Evolutionary conservation across 53 echinoderm and acorn worm genomes (phyloP), one percentile per base, ranked within the genome.

Genomic region (Actinopyga echinites): DNA sequence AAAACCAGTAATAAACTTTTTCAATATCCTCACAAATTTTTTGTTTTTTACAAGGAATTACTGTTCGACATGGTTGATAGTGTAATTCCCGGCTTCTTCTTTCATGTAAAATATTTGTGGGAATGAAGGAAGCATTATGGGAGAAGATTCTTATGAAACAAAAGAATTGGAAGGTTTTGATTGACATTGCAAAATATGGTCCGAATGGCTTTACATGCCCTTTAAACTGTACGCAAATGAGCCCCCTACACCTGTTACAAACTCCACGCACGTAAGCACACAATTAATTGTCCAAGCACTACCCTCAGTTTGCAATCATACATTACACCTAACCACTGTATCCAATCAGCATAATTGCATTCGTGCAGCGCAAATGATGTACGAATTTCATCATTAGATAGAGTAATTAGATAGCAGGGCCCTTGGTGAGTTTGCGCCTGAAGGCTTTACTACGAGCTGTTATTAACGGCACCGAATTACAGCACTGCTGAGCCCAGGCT

Each of bases 281-380:
- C 44, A 71, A 71, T 71, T 71, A 71, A 71, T 71, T 71, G 71
- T 71, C 49, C 49, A 49, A 49, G 44, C 40, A 44, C 71, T 71
- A 42, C 42, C 13, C 15, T 40, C 71, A 26, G 24, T 71, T 37
- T 44, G 42, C 44, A 71, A 71, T 71, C 71, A 71, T 42, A 71
- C 4, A 12, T 22, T 71, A 13, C 8, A 25, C 71, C 40, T 66
- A 8, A 23, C 71, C 42, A 34, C 44, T 44, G 11, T 31, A 42
- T 71, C 45, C 45, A 71, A 71, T 71, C 71, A 71, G 71, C 71
- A 71, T 71, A 71, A 71, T 71, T 71, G 71, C 71, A 40, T 71
- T 71, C 45, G 38, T 71, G 71, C 71, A 42, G 71, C 24, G 45
- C 23, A 66, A 71, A 71, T 71, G 71, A 71, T 44, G 40, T 71